Conservation (phyloP, 2,888 invertebrate genomes). For the Heliconius cydno region DNA sequence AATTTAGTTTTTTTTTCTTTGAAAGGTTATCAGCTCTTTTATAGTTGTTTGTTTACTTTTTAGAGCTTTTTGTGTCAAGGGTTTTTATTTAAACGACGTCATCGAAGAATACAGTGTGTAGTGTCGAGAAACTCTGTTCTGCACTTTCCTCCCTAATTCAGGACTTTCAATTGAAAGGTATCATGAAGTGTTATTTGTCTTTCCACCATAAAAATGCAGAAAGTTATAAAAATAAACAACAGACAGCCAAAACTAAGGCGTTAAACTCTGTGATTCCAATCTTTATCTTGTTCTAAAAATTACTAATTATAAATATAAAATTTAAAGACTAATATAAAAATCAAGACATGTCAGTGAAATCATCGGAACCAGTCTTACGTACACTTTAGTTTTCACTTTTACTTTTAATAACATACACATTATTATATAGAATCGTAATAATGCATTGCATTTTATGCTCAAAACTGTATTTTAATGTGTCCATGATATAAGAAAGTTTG, state of each 20-base stretch:
- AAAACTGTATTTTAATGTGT: neutral
- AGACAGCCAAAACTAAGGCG: no score
- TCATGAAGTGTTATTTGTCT: no score
- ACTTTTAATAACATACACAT: slow-evolving; percentile 30
- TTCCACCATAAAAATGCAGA: no score
- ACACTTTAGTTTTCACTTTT: slow-evolving; percentile 29
- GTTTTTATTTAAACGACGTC: neutral
- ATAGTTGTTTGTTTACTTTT: neutral
- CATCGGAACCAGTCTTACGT: slow-evolving; percentile 22
- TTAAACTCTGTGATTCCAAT: no score
- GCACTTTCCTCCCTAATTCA: no score
- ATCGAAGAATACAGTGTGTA: neutral
- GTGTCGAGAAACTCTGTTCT: no score
- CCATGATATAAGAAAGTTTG: neutral
- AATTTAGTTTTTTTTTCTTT: neutral
- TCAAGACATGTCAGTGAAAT: slow-evolving; percentile 24
- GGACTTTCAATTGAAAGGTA: no score
- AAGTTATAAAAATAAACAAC: no score
- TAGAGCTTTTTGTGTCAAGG: neutral
- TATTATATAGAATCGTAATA: slow-evolving; percentile 28
- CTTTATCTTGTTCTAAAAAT: neutral
- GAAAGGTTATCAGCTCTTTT: neutral
- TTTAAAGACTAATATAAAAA: slow-evolving; percentile 13
- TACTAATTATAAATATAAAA: neutral
- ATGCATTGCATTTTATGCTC: slow-evolving; percentile 9